Percentiles rank a stretch among this genome's conserved stretches.
phyloP scores from a whole-genome alignment of 2,113 vertebrate species.

The Rostratula benghalensis region DNA sequence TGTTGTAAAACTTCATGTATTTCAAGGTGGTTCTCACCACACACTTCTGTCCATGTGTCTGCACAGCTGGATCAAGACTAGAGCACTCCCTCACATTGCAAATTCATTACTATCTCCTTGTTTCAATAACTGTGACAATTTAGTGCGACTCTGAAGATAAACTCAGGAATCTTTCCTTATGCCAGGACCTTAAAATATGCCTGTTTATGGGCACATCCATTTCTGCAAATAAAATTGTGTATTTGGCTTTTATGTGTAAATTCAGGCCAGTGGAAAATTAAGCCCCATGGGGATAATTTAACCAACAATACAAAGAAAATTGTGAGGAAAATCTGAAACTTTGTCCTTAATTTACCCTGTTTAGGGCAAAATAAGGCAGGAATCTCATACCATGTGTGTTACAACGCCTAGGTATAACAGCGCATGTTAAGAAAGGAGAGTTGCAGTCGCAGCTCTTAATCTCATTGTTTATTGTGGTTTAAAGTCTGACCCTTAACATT shows the following conservation, averaged over 20 bases:
- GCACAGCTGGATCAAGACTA: neutral
- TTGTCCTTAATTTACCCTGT: constrained; percentile 51
- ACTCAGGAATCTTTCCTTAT: neutral
- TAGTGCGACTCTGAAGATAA: neutral
- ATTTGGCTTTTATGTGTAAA: neutral
- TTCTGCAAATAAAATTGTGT: neutral
- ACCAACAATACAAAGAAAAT: constrained; percentile 36
- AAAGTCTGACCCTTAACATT: constrained; percentile 37
- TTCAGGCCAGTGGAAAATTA: constrained; percentile 42
- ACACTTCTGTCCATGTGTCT: neutral
- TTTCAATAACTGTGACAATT: neutral
- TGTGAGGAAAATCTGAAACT: constrained; percentile 20
- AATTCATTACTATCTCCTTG: neutral
- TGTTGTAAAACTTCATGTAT: neutral
- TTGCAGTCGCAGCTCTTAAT: neutral
- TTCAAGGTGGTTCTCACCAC: neutral
- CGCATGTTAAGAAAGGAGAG: neutral
- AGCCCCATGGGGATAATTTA: constrained; percentile 8
- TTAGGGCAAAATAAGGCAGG: neutral
- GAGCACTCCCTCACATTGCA: neutral
- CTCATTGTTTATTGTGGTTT: constrained; percentile 45
- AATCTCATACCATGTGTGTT: neutral
- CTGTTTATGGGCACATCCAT: neutral
- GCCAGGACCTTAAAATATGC: neutral
- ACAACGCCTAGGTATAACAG: neutral